phyloP scores from a whole-genome alignment of 2,888 invertebrate species.

The Eucera pruinosa region DNA sequence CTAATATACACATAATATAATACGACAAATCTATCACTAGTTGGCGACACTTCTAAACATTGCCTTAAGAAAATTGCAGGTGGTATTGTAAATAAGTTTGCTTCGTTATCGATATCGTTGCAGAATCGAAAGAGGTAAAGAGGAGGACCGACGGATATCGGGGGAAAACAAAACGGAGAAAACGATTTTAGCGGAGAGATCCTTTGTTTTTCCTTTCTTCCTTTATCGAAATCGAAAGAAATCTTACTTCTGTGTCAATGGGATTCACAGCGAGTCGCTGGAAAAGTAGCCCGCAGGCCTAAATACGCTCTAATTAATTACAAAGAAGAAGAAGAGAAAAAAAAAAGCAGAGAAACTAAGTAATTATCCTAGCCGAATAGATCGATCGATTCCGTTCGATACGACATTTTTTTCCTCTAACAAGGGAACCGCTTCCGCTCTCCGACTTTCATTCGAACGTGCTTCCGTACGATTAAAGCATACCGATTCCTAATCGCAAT shows the following conservation, averaged over 20 bases:
- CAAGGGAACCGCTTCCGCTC: too few species aligned
- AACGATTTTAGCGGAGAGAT: constrained; percentile 36
- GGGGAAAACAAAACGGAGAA: neutral
- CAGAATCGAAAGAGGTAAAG: neutral
- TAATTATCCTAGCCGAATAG: constrained; percentile 62
- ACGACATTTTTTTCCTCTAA: constrained; percentile 49
- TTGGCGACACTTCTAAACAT: too few species aligned
- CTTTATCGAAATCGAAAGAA: constrained; percentile 37
- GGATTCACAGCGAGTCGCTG: constrained; percentile 78
- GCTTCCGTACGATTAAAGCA: too few species aligned
- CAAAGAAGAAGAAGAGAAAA: constrained; percentile 34
- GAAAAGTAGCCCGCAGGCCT: constrained; percentile 83
- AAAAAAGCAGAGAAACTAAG: constrained; percentile 38
- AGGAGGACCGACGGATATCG: constrained; percentile 34
- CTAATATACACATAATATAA: too few species aligned
- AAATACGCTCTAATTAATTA: constrained; percentile 80
- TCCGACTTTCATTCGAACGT: too few species aligned
- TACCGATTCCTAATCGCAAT: too few species aligned
- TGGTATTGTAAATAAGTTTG: too few species aligned
- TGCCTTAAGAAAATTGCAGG: too few species aligned
- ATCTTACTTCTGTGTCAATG: constrained; percentile 72
- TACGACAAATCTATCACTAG: too few species aligned
- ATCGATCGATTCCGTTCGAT: constrained; percentile 53
- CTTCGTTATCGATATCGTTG: too few species aligned
- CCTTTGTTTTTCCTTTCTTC: constrained; percentile 32